These are phyloP conservation scores for Xanthia togata DNA, from an alignment of 2,888 invertebrate genomes.

Conservation along the genomic window DNA sequence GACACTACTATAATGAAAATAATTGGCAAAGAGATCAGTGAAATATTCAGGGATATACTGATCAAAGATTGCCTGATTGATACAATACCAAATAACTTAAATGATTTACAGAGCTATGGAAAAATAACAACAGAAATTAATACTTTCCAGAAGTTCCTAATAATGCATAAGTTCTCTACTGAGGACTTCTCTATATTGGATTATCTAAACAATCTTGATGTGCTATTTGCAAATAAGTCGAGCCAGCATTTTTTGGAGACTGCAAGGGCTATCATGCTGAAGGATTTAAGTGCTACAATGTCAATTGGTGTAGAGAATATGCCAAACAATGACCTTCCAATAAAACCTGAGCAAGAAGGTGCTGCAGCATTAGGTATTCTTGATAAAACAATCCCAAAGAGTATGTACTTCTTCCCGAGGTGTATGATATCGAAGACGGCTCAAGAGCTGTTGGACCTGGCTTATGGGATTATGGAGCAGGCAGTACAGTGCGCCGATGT, in stretches of 20 bases:
- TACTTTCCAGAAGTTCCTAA: constrained; percentile 92
- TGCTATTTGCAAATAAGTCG: constrained; percentile 94
- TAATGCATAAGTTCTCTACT: constrained; percentile 91
- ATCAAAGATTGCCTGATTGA: constrained; percentile 94
- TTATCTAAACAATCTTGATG: constrained; percentile 94
- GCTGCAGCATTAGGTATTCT: constrained; percentile 83
- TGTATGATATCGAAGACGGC: constrained; percentile 92
- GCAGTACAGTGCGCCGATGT: constrained; percentile 91
- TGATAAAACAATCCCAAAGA: constrained; percentile 84
- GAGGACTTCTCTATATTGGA: constrained; percentile 90
- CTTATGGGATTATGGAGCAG: constrained; percentile 92
- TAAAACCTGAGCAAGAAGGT: constrained; percentile 58
- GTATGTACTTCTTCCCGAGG: constrained; percentile 87
- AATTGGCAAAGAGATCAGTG: constrained; percentile 89
- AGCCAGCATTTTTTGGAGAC: constrained; percentile 93
- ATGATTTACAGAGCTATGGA: constrained; percentile 92
- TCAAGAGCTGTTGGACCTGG: constrained; percentile 91
- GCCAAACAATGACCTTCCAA: constrained; percentile 65
- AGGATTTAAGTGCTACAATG: constrained; percentile 94
- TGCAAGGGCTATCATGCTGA: constrained; percentile 94
- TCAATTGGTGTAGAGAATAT: constrained; percentile 88
- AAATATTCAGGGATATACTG: constrained; percentile 91
- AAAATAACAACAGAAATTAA: constrained; percentile 92
- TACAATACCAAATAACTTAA: constrained; percentile 94
- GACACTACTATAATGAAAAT: constrained; percentile 88